Conservation (phyloP, 92 coral and sea anemone genomes). For the Plumapathes pennacea region DNA sequence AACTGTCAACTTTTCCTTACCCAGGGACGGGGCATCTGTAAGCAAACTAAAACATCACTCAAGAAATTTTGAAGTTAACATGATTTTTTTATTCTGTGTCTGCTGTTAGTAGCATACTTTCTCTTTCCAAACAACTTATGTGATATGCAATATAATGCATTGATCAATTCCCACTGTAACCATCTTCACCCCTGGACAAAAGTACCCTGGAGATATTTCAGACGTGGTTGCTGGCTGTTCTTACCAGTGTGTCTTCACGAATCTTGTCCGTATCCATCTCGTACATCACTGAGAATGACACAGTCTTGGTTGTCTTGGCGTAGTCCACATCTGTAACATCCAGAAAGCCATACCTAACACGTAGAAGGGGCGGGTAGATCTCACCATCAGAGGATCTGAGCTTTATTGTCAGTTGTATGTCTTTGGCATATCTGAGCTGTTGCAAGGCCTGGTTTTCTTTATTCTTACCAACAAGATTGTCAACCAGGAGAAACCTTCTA, state of each 20-base stretch:
- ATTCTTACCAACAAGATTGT: slow-evolving; percentile 66
- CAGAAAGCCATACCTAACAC: slow-evolving; percentile 63
- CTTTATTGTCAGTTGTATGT: slow-evolving; percentile 57
- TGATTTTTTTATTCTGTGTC: too few species aligned
- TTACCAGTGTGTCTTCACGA: slow-evolving; percentile 70
- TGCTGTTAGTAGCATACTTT: too few species aligned
- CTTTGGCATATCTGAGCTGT: slow-evolving; percentile 69
- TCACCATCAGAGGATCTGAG: slow-evolving; percentile 87
- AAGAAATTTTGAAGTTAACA: too few species aligned
- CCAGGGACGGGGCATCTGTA: too few species aligned
- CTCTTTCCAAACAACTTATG: too few species aligned
- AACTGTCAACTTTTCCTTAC: too few species aligned
- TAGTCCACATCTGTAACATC: slow-evolving; percentile 65
- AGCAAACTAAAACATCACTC: too few species aligned
- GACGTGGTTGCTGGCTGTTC: background rate
- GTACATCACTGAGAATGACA: slow-evolving; percentile 71
- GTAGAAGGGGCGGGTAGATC: slow-evolving; percentile 80
- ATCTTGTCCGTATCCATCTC: slow-evolving; percentile 72
- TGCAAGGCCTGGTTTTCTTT: slow-evolving; percentile 11
- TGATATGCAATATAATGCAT: too few species aligned
- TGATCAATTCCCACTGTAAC: too few species aligned
- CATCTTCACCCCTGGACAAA: too few species aligned
- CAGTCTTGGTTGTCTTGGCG: slow-evolving; percentile 46
- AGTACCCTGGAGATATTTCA: too few species aligned
- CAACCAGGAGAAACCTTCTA: slow-evolving; percentile 79